These are phyloP conservation scores for Escarpia spicata DNA, from an alignment of 2,888 invertebrate species.

Conservation along the genomic window DNA sequence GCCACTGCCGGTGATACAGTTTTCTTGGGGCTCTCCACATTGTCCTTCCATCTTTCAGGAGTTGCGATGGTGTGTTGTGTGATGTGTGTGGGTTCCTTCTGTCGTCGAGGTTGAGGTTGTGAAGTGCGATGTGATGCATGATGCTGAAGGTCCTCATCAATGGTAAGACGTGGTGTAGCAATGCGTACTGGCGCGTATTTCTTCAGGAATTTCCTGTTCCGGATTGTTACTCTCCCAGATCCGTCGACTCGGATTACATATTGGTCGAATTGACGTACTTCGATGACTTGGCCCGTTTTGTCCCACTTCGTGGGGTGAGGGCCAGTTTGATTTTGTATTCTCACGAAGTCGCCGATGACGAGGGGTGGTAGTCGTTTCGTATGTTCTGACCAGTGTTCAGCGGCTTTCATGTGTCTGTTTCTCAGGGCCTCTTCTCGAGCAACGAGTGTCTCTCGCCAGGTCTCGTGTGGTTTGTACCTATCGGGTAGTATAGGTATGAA, in stretches of 20 bases:
- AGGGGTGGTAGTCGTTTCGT: conserved; percentile 40
- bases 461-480: conserved; percentile 24
- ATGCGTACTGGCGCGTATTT: conserved; percentile 34
- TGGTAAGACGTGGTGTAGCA: too few relatives aligned
- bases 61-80: too few relatives aligned
- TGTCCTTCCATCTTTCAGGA: too few relatives aligned
- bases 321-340: conserved; percentile 43
- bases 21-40: too few relatives aligned
- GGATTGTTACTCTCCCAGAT: conserved; percentile 38
- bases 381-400: conserved; percentile 42
- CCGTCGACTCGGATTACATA: conserved; percentile 41
- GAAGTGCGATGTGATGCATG: too few relatives aligned
- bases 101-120: too few relatives aligned
- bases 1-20: too few relatives aligned
- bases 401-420: conserved; percentile 43
- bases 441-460: conserved; percentile 41
- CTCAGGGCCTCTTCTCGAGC: conserved; percentile 44
- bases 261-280: conserved; percentile 44
- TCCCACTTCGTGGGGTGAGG: conserved; percentile 39
- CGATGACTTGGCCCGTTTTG: conserved; percentile 44
- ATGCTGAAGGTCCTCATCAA: too few relatives aligned
- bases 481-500: conserved; percentile 42
- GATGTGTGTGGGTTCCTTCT: too few relatives aligned
- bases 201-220: conserved; percentile 38
- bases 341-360: conserved; percentile 41